Evolutionary conservation across 2,113 vertebrate genomes (phyloP).

Genomic region (Callopanchax toddi): DNA sequence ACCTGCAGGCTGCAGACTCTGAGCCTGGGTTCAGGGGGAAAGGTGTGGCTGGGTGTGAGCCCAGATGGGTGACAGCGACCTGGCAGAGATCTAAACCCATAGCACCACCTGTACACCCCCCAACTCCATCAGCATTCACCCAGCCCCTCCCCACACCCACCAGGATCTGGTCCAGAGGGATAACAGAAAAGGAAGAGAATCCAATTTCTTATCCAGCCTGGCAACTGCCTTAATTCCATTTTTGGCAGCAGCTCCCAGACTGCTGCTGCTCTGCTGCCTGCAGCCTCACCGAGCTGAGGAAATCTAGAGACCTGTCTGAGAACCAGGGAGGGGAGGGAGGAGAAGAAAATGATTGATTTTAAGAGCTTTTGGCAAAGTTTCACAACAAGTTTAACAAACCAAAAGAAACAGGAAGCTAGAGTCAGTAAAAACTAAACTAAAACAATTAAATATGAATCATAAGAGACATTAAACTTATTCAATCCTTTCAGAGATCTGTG

Average conservation of each 20-base stretch:
- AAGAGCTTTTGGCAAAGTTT: neutral
- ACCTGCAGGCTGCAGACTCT: conserved; percentile 25
- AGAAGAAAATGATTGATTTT: neutral
- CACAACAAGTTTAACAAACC: neutral
- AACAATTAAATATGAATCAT: neutral
- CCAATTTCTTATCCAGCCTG: conserved; percentile 68
- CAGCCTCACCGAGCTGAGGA: conserved; percentile 19
- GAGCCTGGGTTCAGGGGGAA: conserved; percentile 33
- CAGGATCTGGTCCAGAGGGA: conserved; percentile 75
- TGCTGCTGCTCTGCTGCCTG: conserved; percentile 40
- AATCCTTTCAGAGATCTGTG: no score
- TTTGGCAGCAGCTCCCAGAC: conserved; percentile 60
- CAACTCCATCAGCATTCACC: conserved; percentile 27
- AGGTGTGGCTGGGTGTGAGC: conserved; percentile 58
- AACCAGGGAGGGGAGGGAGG: neutral
- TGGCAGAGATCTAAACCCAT: conserved; percentile 56
- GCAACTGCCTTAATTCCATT: conserved; percentile 69
- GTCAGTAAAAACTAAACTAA: neutral
- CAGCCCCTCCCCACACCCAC: conserved; percentile 10
- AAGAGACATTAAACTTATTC: no score
- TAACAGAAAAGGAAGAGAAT: conserved; percentile 68
- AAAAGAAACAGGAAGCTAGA: neutral
- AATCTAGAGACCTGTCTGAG: conserved; percentile 1
- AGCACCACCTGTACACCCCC: conserved; percentile 31
- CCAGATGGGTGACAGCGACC: conserved; percentile 32